These are phyloP conservation scores for Pammene aurita DNA, from an alignment of 2,888 invertebrate species.

Conservation along the genomic window DNA sequence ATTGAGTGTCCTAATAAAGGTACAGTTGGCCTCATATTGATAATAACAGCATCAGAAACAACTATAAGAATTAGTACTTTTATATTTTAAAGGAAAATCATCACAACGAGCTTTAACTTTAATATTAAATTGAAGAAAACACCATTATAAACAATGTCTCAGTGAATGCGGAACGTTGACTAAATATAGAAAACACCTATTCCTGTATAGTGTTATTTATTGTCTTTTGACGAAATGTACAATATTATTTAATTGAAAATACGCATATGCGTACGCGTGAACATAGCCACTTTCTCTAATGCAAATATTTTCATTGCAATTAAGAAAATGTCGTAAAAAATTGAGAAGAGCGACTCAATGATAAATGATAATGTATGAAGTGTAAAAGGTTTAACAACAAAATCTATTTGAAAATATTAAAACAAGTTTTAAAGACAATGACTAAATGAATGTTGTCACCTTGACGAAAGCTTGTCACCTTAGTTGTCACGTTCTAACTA, in stretches of 20 bases:
- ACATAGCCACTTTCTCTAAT: conserved; percentile 23
- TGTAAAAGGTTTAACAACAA: background rate
- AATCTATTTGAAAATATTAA: background rate
- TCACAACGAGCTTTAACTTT: conserved; percentile 26
- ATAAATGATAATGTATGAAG: background rate
- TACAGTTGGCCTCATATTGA: background rate
- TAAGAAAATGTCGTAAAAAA: background rate
- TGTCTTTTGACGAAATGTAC: conserved; percentile 34
- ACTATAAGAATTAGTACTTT: conserved; percentile 40
- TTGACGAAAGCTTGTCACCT: too few relatives aligned
- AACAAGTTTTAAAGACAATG: background rate
- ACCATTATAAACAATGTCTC: background rate
- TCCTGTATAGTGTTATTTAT: conserved; percentile 31
- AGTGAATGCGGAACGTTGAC: background rate
- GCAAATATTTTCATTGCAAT: conserved; percentile 16
- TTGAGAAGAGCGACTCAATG: background rate
- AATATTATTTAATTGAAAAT: conserved; percentile 33
- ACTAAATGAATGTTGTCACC: too few relatives aligned
- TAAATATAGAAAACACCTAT: conserved; percentile 4
- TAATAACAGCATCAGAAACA: background rate
- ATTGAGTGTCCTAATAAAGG: too few relatives aligned
- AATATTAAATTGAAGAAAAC: background rate
- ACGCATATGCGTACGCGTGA: conserved; percentile 10
- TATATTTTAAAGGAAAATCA: conserved; percentile 8
- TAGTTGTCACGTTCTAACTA: too few relatives aligned